These are phyloP conservation scores for Nasonia longicornis DNA, from an alignment of 1,140 invertebrate genomes.

Conservation along the genomic window DNA sequence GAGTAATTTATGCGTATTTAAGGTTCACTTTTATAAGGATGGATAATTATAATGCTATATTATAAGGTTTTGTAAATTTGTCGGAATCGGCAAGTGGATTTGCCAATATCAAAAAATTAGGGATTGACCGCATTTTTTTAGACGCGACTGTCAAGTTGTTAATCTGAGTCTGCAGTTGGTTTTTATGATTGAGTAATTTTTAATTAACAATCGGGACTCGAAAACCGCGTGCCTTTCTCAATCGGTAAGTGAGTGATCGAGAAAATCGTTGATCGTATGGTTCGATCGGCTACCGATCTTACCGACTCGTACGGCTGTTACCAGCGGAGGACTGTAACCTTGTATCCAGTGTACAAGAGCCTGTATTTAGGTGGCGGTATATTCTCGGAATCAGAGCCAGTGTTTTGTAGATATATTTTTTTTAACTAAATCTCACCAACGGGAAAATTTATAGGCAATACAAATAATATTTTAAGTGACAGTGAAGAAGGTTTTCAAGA, in stretches of 20 bases:
- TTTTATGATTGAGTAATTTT: not conserved
- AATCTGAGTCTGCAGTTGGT: not conserved
- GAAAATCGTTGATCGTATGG: not conserved
- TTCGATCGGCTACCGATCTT: slow-evolving; percentile 6
- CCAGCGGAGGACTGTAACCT: not conserved
- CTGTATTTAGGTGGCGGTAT: not conserved
- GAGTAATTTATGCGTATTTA: slow-evolving; percentile 12
- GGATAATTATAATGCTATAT: not conserved
- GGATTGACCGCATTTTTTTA: not conserved
- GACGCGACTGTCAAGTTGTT: not conserved
- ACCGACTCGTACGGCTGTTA: not conserved
- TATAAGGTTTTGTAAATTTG: too few relatives aligned
- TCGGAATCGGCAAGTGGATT: not conserved
- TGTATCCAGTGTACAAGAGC: not conserved
- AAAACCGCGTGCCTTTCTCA: not conserved
- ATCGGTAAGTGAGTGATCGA: not conserved
- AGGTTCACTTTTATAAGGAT: not conserved
- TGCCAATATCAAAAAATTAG: not conserved
- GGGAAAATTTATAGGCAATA: too few relatives aligned
- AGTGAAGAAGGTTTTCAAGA: not conserved
- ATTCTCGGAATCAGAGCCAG: not conserved
- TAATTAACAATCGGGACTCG: slow-evolving; percentile 40
- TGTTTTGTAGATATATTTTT: not conserved
- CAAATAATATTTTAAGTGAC: too few relatives aligned
- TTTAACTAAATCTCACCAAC: not conserved